Base-by-base conservation (phyloP, 1,140 invertebrate species). In the Oppia nitens region DNA sequence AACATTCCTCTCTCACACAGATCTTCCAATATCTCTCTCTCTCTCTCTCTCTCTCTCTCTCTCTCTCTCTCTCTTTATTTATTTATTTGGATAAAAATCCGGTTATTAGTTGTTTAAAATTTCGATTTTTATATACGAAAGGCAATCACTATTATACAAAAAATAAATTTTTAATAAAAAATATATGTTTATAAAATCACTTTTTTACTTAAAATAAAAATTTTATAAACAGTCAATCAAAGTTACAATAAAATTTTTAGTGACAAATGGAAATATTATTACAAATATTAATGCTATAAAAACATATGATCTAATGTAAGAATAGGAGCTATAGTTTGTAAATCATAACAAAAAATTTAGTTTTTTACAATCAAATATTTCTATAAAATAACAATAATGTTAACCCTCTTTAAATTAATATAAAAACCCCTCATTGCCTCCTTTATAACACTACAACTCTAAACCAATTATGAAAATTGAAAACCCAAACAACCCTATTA, bases 21-120 rank as follows among this genome's bases (percentile, higher is more conserved):
- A n/a, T n/a, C n/a, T n/a, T n/a, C n/a, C n/a, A n/a, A n/a, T n/a
- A n/a, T 9, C 20, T 21, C n/a, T 26, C 20, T 50, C 49, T 20
- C 24, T 40, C 55, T 51, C 47, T 57, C 28, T 32, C 55, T 49
- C 23, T 57, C 45, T 57, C 45, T 47, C 49, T 50, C 49, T 50
- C 49, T 50, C 49, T 50, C 49, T 50, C 49, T 50, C 49, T 50
- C 49, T 50, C 49, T n/a, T 6, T 9, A 20, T n/a, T 26, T 50
- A 9, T 50, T 20, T 9, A 20, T 50, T n/a, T n/a, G n/a, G n/a
- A n/a, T n/a, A n/a, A n/a, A n/a, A n/a, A n/a, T n/a, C n/a, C n/a
- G n/a, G n/a, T n/a, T n/a, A n/a, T n/a, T n/a, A n/a, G n/a, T n/a
- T n/a, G n/a, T n/a, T n/a, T n/a, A n/a, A n/a, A n/a, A n/a, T n/a